phyloP scores from a whole-genome alignment of 2,888 invertebrate genomes.

The Pyrocoelia pectoralis region DNA sequence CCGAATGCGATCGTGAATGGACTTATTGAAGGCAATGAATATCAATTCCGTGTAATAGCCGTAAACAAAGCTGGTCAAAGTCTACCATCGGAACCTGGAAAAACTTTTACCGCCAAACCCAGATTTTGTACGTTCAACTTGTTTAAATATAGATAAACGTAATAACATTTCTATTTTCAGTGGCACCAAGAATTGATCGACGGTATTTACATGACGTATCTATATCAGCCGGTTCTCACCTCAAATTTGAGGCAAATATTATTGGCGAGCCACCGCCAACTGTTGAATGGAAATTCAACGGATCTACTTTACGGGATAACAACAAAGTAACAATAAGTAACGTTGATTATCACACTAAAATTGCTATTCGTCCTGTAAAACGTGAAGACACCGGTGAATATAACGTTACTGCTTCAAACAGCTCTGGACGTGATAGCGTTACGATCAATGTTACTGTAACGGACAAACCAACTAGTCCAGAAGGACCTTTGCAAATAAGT shows the following conservation, averaged over 20 bases:
- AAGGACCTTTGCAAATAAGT: slow-evolving; percentile 88
- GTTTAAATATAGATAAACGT: slow-evolving; percentile 12
- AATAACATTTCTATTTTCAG: slow-evolving; percentile 53
- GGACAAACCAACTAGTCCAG: slow-evolving; percentile 87
- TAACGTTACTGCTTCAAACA: slow-evolving; percentile 84
- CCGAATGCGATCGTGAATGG: slow-evolving; percentile 86
- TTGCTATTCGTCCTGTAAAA: slow-evolving; percentile 81
- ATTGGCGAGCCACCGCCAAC: slow-evolving; percentile 96
- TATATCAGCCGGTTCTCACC: slow-evolving; percentile 88
- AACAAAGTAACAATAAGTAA: slow-evolving; percentile 84
- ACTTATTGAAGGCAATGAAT: slow-evolving; percentile 94
- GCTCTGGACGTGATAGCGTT: slow-evolving; percentile 86
- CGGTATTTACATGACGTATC: slow-evolving; percentile 90
- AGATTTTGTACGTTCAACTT: slow-evolving; percentile 69
- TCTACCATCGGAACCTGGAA: slow-evolving; percentile 88
- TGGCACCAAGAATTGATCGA: slow-evolving; percentile 96
- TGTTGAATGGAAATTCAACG: slow-evolving; percentile 90
- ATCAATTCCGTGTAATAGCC: slow-evolving; percentile 95
- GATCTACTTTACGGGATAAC: slow-evolving; percentile 71
- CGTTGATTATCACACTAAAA: slow-evolving; percentile 87
- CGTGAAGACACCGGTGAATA: slow-evolving; percentile 89
- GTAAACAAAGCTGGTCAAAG: slow-evolving; percentile 95
- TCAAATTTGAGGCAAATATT: slow-evolving; percentile 93
- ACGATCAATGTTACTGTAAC: slow-evolving; percentile 83
- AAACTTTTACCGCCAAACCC: slow-evolving; percentile 86